These are phyloP conservation scores for Xestia ashworthii DNA, from an alignment of 2,888 invertebrate species.

Conservation along the genomic window DNA sequence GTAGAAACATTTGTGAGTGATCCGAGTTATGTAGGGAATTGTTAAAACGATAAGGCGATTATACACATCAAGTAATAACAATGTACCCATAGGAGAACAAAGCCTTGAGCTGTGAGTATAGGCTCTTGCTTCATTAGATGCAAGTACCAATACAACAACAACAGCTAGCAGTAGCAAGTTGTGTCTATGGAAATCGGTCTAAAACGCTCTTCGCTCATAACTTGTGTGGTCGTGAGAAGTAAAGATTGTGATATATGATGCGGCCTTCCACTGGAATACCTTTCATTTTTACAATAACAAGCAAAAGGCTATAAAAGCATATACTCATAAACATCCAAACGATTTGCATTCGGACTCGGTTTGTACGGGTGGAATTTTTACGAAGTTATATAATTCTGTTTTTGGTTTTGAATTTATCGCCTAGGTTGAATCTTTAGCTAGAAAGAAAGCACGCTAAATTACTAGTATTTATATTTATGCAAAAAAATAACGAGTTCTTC, in stretches of 20 bases:
- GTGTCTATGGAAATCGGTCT: not conserved
- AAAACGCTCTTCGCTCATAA: slow-evolving; percentile 23
- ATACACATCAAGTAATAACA: not conserved
- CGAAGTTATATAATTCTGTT: slow-evolving; percentile 3
- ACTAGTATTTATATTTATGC: not conserved
- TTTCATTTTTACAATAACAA: slow-evolving; percentile 69
- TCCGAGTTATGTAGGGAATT: not conserved
- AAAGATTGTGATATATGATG: slow-evolving; percentile 68
- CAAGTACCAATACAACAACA: not conserved
- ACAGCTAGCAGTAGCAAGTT: not conserved
- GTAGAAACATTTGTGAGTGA: not conserved
- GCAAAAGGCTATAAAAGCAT: slow-evolving; percentile 57
- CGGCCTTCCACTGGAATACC: slow-evolving; percentile 67
- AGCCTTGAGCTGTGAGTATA: not conserved
- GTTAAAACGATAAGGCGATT: not conserved
- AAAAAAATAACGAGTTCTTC: not conserved
- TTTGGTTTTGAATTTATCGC: slow-evolving; percentile 18
- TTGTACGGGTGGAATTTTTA: slow-evolving; percentile 5
- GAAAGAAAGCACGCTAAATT: slow-evolving; percentile 1
- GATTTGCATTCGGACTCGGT: slow-evolving; percentile 39
- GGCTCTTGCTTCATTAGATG: not conserved
- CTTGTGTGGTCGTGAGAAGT: slow-evolving; percentile 29
- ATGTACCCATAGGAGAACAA: not conserved
- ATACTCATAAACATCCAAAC: slow-evolving; percentile 32
- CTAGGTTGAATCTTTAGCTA: not conserved